Conservation (phyloP, 2,113 vertebrate genomes). For the Tinamus guttatus region DNA sequence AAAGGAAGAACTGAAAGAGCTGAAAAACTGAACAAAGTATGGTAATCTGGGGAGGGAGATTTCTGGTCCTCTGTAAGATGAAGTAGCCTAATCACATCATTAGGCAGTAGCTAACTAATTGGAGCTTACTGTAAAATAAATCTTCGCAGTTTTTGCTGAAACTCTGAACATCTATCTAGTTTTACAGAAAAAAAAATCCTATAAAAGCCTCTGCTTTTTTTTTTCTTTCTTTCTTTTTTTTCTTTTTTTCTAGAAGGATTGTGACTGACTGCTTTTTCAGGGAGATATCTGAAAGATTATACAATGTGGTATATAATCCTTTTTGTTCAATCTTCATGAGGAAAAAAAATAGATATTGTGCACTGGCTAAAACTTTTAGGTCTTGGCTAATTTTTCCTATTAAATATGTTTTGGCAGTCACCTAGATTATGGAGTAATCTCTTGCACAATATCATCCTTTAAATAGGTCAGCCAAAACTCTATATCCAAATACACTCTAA, state of each 20-base stretch:
- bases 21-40: not conserved
- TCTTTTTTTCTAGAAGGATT: not conserved
- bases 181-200: not conserved
- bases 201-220: not conserved
- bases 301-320: not conserved
- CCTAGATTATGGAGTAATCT: constrained; percentile 42
- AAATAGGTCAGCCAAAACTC: constrained; percentile 66
- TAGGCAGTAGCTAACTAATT: not conserved
- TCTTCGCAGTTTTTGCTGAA: not conserved
- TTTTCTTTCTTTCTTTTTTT: not conserved
- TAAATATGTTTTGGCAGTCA: constrained; percentile 53
- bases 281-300: not conserved
- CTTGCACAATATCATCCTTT: constrained; percentile 50
- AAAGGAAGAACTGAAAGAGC: not conserved
- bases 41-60: not conserved
- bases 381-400: constrained; percentile 39
- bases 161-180: not conserved
- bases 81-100: not conserved
- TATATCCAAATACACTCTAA: constrained; percentile 36
- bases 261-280: not conserved
- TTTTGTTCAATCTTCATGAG: not conserved
- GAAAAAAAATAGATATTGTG: not conserved
- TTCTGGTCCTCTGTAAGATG: not conserved
- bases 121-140: not conserved
- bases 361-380: not conserved